A percentile compares a stretch with the other conserved stretches of the same genome.
Conservation (phyloP, 23 tunicate genomes). For the Trididemnum nubilum region DNA sequence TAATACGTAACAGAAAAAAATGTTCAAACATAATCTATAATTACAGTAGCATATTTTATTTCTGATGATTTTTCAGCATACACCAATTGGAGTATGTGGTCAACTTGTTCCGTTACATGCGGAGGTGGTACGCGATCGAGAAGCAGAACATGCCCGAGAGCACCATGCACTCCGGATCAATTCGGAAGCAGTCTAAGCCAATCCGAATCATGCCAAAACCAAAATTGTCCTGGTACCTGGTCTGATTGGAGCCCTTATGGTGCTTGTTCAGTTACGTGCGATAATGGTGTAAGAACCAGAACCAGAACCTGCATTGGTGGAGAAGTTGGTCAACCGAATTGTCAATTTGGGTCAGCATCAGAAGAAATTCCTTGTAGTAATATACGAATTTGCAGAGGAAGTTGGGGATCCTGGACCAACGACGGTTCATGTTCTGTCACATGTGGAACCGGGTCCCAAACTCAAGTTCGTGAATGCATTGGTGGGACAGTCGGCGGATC, state of each 20-base stretch:
- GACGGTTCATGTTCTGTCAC: conserved; percentile 1
- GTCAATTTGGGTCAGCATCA: not conserved
- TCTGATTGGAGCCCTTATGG: not conserved
- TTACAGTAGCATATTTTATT: too few species aligned
- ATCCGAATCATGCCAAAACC: not conserved
- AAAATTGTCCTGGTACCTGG: not conserved
- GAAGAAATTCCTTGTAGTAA: not conserved
- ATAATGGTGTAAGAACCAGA: not conserved
- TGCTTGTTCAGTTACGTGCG: not conserved
- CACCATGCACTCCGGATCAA: too few species aligned
- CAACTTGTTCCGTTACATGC: too few species aligned
- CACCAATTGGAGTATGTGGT: too few species aligned
- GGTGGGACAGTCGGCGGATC: not conserved
- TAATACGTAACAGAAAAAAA: too few species aligned
- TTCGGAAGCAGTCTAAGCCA: too few species aligned
- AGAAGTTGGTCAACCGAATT: not conserved
- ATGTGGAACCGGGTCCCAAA: not conserved
- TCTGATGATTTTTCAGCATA: too few species aligned
- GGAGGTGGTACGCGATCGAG: too few species aligned
- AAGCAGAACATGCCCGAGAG: too few species aligned
- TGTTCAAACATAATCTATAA: too few species aligned
- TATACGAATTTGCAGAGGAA: not conserved
- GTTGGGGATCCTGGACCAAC: conserved; percentile 33
- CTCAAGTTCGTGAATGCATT: not conserved
- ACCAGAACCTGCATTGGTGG: not conserved